phyloP scores from a whole-genome alignment of 2,888 invertebrate species.

The Meloe dianella region DNA sequence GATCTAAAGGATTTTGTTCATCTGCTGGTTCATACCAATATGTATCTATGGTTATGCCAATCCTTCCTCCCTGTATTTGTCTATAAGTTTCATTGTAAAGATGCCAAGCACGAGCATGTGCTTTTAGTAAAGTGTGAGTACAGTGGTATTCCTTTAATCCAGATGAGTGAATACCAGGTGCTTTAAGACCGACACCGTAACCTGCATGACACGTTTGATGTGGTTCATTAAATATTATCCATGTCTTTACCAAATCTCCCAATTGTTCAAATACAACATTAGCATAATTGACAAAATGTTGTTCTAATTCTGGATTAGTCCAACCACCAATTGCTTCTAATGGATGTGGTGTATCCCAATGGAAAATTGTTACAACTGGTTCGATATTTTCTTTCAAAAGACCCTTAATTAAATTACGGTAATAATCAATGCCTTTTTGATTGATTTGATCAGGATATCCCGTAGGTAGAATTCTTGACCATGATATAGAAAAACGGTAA shows the following conservation, averaged over 20 bases:
- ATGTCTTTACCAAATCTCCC: neutral
- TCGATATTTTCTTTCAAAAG: neutral
- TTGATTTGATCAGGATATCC: neutral
- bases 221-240: neutral
- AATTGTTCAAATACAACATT: neutral
- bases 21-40: constrained; percentile 62
- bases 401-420: neutral
- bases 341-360: neutral
- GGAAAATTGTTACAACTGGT: too few relatives aligned
- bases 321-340: neutral
- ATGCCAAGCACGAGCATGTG: constrained; percentile 70
- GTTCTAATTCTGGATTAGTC: neutral
- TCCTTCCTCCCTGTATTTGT: constrained; percentile 53
- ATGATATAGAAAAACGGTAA: constrained; percentile 58
- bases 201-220: neutral
- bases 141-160: constrained; percentile 64
- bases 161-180: neutral
- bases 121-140: constrained; percentile 67
- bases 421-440: neutral
- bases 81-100: constrained; percentile 67
- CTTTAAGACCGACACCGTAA: neutral
- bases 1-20: constrained; percentile 56
- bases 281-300: neutral
- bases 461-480: neutral
- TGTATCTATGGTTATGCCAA: constrained; percentile 64